Base-by-base conservation (phyloP, 2,113 vertebrate genomes). In the Strix uralensis region DNA sequence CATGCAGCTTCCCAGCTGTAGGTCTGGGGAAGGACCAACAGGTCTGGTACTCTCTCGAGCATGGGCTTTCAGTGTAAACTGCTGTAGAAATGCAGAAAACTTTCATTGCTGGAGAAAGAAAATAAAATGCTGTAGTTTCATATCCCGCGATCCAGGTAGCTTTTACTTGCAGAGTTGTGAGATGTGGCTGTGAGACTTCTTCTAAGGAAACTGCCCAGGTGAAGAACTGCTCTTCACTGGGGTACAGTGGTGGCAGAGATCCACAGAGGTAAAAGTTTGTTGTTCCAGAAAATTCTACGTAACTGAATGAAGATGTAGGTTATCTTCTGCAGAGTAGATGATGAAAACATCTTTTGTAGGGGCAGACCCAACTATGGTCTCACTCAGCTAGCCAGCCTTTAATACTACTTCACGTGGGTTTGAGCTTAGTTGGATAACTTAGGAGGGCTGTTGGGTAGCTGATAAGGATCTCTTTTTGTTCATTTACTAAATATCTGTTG, bases 1-100 rank as follows among this genome's bases (percentile, higher is more conserved):
- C 25, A 9, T 0, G 1, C 15, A 65, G 25, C 30, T 69, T 10
- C 16, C 38, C 2, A 1, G 29, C 22, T 34, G 30, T 44, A 30
- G 22, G 5, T 69, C 36, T 83, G 12, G 10, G 13, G 72, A 69
- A 59, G 32, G 63, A 59, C 51, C 29, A 54, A 13, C 1, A 4
- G 21, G 49, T 19, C 61, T 30, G 38, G 14, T 81, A 44, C 13
- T 17, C 26, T 71, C 52, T 46, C 4, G 3, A 27, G 16, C 2
- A 0, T 54, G 42, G 36, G 11, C 8, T 51, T 70, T 75, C 25
- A 38, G 47, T 62, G 46, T n/a, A 5, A 80, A 21, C 15, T 80
- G 36, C 40, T 55, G 17, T 34, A 46, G 40, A 84, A 70, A 32
- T 10, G 1, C 25, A 73, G 32, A 36, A 87, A 46, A 38, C 13